Base-by-base conservation (phyloP, 2,797 vertebrate genomes). In the Chrysocyon brachyurus region DNA sequence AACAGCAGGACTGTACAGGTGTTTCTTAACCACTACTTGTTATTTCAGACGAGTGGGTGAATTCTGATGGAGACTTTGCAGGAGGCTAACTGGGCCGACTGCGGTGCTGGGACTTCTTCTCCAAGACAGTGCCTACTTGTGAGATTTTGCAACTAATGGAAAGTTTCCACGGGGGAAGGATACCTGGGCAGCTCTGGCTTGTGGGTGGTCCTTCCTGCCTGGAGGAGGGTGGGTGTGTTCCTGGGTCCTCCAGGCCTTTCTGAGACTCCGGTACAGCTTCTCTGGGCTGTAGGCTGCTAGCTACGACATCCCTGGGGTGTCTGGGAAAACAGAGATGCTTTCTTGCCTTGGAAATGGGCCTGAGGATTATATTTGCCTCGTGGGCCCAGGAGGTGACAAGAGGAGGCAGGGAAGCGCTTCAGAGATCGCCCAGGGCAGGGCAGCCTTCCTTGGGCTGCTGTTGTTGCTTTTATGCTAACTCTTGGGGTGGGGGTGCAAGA, bases 121-220 rank as follows among this genome's bases (percentile, higher is more conserved):
- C 10, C 17, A 49, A 81, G 22, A 59, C 66, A 79, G 10, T 70
- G 73, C 14, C 57, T 75, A 12, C 9, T 46, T 63, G 85, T 81
- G 89, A 75, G 84, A 70, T 92, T 93, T 87, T 90, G 75, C 64
- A 75, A 8, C 21, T 28, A 15, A 21, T 73, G 86, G 66, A 82
- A 75, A 86, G 19, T 33, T 90, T 88, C 24, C n/a, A 1, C 3
- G 1, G 2, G 6, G 61, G 61, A 57, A 28, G 81, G 40, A 5
- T 40, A 14, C 49, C 63, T 78, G 40, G n/a, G 75, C 12, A 54
- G 9, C 56, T 82, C 33, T 36, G n/a, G 46, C 17, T 49, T 33
- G 49, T 26, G 54, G 6, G 1, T 33, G 22, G 56, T 9, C 24
- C 68, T 26, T 86, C 6, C 26, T 83, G 70, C 63, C 59, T 72